These are phyloP conservation scores for Python bivittatus DNA, from an alignment of 2,113 vertebrate genomes.

Conservation along the genomic window DNA sequence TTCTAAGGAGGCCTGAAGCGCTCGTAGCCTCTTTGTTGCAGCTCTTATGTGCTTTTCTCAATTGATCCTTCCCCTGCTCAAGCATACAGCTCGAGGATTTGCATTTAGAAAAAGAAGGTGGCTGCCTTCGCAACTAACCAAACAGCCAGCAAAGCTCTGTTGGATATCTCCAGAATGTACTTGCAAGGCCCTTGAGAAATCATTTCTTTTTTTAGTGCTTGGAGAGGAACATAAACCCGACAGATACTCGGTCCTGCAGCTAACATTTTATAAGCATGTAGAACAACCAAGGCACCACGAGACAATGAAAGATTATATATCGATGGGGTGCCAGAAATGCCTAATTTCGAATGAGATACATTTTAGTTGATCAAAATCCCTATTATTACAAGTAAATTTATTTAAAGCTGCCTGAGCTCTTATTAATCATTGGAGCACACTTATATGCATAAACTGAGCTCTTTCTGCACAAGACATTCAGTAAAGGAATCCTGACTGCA, in stretches of 20 bases:
- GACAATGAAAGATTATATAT: not conserved
- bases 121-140: too few species aligned
- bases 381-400: not conserved
- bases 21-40: too few species aligned
- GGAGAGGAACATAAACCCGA: not conserved
- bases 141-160: not conserved
- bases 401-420: not conserved
- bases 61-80: too few species aligned
- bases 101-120: too few species aligned
- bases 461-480: not conserved
- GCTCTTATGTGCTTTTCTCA: too few species aligned
- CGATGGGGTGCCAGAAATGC: not conserved
- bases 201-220: not conserved
- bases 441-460: not conserved
- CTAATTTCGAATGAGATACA: not conserved
- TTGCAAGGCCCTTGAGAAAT: not conserved
- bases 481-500: not conserved
- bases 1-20: too few species aligned
- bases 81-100: too few species aligned
- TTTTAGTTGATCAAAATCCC: not conserved
- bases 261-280: not conserved
- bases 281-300: not conserved
- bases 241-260: not conserved
- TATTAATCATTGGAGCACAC: not conserved
- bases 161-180: not conserved